Evolutionary conservation across 2,888 invertebrate species (phyloP), one percentile per base, ranked within the genome.

Genomic region (Hirtodrosophila trivittata): DNA sequence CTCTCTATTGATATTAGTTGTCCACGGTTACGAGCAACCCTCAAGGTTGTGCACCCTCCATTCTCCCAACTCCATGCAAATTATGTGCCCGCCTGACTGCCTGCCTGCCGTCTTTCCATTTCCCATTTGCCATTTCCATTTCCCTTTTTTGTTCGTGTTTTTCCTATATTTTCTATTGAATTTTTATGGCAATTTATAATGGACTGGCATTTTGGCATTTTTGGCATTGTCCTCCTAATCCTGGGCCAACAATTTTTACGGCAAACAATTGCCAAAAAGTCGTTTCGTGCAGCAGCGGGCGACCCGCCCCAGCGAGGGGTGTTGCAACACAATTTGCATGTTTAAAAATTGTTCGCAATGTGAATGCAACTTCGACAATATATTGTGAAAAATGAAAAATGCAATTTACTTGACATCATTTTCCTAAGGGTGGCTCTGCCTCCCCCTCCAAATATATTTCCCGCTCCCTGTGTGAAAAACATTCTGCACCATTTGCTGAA

Each of bases 141-240:
- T 8, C 28, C 5, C 1, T 9, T 30, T 13, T 32, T 13, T 16
- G 25, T 51, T 12, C 13, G 10, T 21, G 16, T 51, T 55, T 66
- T 65, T 72, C 50, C 63, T 39, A 43, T 42, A 56, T 62, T 72
- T 75, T 69, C 74, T 70, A 87, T 85, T 78, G 83, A 74, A 78
- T 86, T 81, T 88, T 87, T 78, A 78, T 86, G 81, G 76, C 86
- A 75, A 86, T 85, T 77, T 83, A 83, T 81, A 74, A 81, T 78
- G 67, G 70, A 64, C 68, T 64, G 50, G 69, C 77, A 77, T 21
- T 21, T 64, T 64, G 50, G 69, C 77, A 77, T 21, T 21, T 64
- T 73, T 77, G 77, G 57, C 62, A 77, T 59, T 77, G 74, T 71
- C 33, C 41, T 55, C 59, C 28, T 74, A 80, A 75, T 77, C 77